Percentiles rank a stretch among this genome's conserved stretches.
These are phyloP conservation scores for Myotis yumanensis DNA, from an alignment of 2,113 vertebrate genomes.

Conservation along the genomic window DNA sequence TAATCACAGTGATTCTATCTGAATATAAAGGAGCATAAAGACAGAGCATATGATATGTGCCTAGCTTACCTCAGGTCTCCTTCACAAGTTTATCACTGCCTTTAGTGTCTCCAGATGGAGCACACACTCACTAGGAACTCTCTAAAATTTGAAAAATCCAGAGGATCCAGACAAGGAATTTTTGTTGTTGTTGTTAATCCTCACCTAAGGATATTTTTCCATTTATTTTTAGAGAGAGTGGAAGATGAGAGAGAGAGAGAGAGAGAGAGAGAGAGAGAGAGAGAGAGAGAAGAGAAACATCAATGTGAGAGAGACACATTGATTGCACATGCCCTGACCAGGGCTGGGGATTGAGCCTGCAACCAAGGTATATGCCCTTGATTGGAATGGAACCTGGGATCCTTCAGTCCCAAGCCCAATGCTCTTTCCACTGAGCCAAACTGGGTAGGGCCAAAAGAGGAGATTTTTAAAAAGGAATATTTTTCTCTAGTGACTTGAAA, in stretches of 20 bases:
- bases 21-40: constrained; percentile 25
- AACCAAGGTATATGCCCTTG: no score
- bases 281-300: no score
- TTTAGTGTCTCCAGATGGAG: background rate
- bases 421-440: no score
- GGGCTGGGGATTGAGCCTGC: no score
- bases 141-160: background rate
- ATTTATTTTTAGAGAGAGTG: no score
- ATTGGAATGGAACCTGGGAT: no score
- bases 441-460: background rate
- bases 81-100: background rate
- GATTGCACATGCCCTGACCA: no score
- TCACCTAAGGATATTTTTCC: no score
- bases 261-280: no score
- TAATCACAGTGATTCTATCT: constrained; percentile 56
- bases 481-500: constrained; percentile 32
- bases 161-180: background rate
- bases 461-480: background rate
- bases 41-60: accelerated
- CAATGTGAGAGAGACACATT: no score
- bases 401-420: no score
- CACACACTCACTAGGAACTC: background rate
- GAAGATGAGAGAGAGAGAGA: no score
- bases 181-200: background rate
- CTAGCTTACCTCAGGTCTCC: accelerated